Evolutionary conservation across 2,797 vertebrate genomes (phyloP).

Genomic region (Acanthiza pusilla): DNA sequence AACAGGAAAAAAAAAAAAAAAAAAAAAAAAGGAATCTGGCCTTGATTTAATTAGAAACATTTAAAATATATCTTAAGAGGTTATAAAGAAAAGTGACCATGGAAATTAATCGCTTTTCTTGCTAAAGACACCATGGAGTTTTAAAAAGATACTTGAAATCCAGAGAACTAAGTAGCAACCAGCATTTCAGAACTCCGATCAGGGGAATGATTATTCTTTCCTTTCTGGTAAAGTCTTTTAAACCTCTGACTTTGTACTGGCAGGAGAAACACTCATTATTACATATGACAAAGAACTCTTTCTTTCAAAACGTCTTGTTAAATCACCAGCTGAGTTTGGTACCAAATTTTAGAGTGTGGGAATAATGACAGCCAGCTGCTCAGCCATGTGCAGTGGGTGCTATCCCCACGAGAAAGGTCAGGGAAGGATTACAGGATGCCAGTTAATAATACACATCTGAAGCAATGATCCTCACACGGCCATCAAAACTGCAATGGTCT

Average conservation of each 20-base stretch:
- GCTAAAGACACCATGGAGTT: not conserved
- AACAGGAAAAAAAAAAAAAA: not conserved
- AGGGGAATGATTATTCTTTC: not conserved
- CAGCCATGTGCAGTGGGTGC: not conserved
- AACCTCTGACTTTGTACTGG: not conserved
- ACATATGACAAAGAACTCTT: not conserved
- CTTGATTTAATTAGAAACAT: not conserved
- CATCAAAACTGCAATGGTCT: not conserved
- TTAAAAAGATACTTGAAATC: not conserved
- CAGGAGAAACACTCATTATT: constrained; percentile 11
- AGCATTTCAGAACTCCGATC: not conserved
- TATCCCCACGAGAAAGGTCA: not conserved
- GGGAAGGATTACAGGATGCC: not conserved
- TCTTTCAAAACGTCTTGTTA: not conserved
- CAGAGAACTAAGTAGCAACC: not conserved
- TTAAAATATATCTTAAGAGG: not conserved
- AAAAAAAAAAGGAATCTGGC: not conserved
- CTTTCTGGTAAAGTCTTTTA: not conserved
- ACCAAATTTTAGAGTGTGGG: not conserved
- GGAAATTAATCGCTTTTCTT: not conserved
- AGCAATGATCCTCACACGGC: not conserved
- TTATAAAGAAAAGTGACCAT: not conserved
- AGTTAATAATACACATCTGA: not conserved
- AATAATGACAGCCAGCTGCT: not conserved
- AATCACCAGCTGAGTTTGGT: not conserved